Percentiles rank a stretch among this genome's conserved stretches.
phyloP scores from a whole-genome alignment of 2,888 invertebrate genomes.

The Petrolisthes manimaculis region DNA sequence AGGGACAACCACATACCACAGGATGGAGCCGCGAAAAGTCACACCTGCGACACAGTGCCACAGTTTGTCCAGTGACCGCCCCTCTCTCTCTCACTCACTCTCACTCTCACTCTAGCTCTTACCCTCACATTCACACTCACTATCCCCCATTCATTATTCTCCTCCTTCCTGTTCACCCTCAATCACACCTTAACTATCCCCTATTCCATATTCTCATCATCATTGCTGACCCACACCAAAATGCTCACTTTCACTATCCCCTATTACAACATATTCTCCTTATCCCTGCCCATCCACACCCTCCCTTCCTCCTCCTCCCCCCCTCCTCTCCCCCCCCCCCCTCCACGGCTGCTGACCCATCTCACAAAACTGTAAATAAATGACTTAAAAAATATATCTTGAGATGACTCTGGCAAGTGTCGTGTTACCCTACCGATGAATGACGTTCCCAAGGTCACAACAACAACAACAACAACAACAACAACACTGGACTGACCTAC shows the following conservation, averaged over 20 bases:
- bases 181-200: not conserved
- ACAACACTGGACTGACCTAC: too few relatives aligned
- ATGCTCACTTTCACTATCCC: not conserved
- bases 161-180: not conserved
- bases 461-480: too few relatives aligned
- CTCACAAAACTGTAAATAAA: not conserved
- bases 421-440: too few relatives aligned
- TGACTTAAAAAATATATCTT: constrained; percentile 6
- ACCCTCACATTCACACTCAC: not conserved
- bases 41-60: constrained; percentile 34
- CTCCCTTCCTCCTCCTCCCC: not conserved
- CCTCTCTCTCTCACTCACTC: constrained; percentile 6
- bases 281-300: not conserved
- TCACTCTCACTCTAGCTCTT: not conserved
- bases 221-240: not conserved
- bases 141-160: not conserved
- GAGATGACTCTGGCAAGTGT: not conserved
- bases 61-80: constrained; percentile 38
- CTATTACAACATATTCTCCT: not conserved
- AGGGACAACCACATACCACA: constrained; percentile 28
- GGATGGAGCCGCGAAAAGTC: constrained; percentile 32
- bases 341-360: not conserved
- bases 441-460: too few relatives aligned
- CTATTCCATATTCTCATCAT: not conserved
- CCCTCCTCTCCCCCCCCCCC: not conserved